phyloP scores from a whole-genome alignment of 1,140 invertebrate species.

The Hycleus phaleratus region DNA sequence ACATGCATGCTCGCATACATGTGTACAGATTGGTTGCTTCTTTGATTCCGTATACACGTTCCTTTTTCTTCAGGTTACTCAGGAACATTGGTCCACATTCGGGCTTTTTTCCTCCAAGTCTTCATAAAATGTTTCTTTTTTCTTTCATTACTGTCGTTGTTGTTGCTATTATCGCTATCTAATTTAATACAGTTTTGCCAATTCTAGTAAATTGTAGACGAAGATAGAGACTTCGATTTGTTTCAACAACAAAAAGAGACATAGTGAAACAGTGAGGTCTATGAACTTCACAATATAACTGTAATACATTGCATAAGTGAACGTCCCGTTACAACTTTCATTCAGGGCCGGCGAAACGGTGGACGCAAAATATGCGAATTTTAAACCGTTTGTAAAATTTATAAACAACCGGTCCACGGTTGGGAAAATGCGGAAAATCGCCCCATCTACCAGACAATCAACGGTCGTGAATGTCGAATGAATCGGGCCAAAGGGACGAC shows the following conservation, averaged over 20 bases:
- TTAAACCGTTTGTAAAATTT: too few relatives aligned
- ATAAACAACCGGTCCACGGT: too few relatives aligned
- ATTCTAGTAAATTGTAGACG: slow-evolving; percentile 21
- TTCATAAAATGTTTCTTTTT: too few relatives aligned
- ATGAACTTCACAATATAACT: slow-evolving; percentile 37
- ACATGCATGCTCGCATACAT: background rate
- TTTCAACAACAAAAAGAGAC: slow-evolving; percentile 1
- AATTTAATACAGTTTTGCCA: slow-evolving; percentile 3
- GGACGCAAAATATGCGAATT: slow-evolving; percentile 3
- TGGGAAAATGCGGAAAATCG: too few relatives aligned
- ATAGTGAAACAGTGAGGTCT: slow-evolving; percentile 20
- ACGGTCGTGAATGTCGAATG: too few relatives aligned
- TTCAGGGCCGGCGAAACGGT: slow-evolving; percentile 28
- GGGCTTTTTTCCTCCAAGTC: background rate
- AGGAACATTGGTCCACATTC: slow-evolving; percentile 37
- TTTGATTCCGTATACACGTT: slow-evolving; percentile 22
- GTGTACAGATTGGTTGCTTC: background rate
- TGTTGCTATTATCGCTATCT: too few relatives aligned
- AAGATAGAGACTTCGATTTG: slow-evolving; percentile 1
- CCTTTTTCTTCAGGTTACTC: slow-evolving; percentile 32
- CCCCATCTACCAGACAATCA: too few relatives aligned
- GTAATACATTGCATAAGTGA: slow-evolving; percentile 41
- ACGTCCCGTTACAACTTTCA: slow-evolving; percentile 40
- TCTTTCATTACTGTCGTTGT: too few relatives aligned
- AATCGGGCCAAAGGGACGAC: too few relatives aligned